phyloP scores from a whole-genome alignment of 2,113 vertebrate genomes.

The Petrocephalus microphthalmus region DNA sequence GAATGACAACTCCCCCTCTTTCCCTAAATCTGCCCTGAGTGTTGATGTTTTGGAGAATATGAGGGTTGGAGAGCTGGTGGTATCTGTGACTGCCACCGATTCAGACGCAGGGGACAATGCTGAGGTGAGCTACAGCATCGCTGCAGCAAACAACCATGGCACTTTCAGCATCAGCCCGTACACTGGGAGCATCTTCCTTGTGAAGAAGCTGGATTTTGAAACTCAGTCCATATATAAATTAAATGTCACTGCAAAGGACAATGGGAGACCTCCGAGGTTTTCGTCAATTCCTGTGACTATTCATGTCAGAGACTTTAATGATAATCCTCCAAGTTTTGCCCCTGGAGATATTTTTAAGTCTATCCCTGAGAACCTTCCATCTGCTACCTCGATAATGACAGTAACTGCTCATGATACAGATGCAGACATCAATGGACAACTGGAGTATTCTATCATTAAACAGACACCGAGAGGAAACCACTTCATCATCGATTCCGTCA shows the following conservation, averaged over 20 bases:
- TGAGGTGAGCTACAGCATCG: slow-evolving; percentile 87
- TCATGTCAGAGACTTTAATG: slow-evolving; percentile 89
- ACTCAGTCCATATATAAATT: slow-evolving; percentile 86
- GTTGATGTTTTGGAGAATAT: slow-evolving; percentile 92
- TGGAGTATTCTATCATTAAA: slow-evolving; percentile 81
- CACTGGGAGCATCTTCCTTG: slow-evolving; percentile 89
- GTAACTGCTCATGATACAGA: slow-evolving; percentile 87
- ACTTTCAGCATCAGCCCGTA: slow-evolving; percentile 94
- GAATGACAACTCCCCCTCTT: slow-evolving; percentile 90
- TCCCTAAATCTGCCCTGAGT: slow-evolving; percentile 76
- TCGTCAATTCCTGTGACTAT: slow-evolving; percentile 86
- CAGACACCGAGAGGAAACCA: slow-evolving; percentile 86
- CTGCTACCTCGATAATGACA: slow-evolving; percentile 78
- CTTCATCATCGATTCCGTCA: slow-evolving; percentile 74
- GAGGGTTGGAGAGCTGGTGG: slow-evolving; percentile 89
- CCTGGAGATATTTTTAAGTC: slow-evolving; percentile 92
- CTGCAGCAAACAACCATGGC: slow-evolving; percentile 84
- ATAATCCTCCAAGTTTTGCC: slow-evolving; percentile 86
- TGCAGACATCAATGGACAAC: slow-evolving; percentile 85
- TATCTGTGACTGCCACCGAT: slow-evolving; percentile 85
- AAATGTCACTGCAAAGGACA: slow-evolving; percentile 88
- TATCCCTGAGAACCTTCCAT: slow-evolving; percentile 83
- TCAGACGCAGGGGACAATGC: slow-evolving; percentile 87
- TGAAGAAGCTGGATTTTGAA: slow-evolving; percentile 90
- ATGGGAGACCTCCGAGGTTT: slow-evolving; percentile 78